Evolutionary conservation across 2,797 vertebrate species (phyloP).

Genomic region (Protosalanx chinensis): DNA sequence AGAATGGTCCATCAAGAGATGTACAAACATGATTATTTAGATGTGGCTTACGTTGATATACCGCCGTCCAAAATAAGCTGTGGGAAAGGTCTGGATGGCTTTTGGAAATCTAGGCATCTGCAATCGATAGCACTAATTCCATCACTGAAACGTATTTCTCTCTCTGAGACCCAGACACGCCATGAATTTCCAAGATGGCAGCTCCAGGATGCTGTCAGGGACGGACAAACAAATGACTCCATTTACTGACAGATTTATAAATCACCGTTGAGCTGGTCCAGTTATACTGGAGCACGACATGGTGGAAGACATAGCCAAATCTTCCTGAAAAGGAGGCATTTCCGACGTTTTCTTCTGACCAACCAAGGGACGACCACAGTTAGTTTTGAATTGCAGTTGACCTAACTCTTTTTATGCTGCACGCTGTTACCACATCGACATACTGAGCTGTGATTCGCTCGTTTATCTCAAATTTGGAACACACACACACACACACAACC

Average conservation of each 20-base stretch:
- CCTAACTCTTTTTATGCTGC: not conserved
- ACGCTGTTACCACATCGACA: not conserved
- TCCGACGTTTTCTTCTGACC: not conserved
- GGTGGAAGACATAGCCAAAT: too few relatives aligned
- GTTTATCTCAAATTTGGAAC: not conserved
- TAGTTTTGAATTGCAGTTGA: not conserved
- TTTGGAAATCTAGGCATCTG: not conserved
- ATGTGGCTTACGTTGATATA: not conserved
- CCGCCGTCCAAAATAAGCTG: not conserved
- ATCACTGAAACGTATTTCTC: constrained; percentile 13
- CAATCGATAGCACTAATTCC: constrained; percentile 8
- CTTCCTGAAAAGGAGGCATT: not conserved
- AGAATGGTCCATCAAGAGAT: too few relatives aligned
- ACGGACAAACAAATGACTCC: not conserved
- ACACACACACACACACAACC: not conserved
- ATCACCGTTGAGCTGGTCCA: too few relatives aligned
- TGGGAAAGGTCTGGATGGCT: not conserved
- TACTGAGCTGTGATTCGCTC: not conserved
- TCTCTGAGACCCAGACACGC: not conserved
- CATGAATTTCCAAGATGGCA: constrained; percentile 10
- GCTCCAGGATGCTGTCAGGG: not conserved
- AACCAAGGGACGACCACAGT: not conserved
- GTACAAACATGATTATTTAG: not conserved
- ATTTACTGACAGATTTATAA: not conserved
- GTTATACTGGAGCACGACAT: too few relatives aligned